phyloP scores from a whole-genome alignment of 2,888 invertebrate genomes.

The Pegoplata infirma region DNA sequence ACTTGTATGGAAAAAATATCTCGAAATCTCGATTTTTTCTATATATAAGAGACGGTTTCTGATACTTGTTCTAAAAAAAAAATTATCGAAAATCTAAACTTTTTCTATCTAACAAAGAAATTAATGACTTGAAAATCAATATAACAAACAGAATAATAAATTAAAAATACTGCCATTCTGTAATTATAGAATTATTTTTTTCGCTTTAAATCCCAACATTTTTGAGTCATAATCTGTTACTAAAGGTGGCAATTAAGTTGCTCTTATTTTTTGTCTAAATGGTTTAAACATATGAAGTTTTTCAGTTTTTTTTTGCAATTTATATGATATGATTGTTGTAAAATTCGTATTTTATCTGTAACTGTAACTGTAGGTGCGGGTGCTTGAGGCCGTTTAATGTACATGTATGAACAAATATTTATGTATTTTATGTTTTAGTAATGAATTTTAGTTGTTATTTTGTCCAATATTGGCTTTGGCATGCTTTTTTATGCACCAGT shows the following conservation, averaged over 20 bases:
- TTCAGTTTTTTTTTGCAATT: too few relatives aligned
- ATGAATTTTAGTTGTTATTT: not conserved
- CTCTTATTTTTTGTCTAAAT: constrained; percentile 48
- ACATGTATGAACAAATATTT: not conserved
- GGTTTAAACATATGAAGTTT: not conserved
- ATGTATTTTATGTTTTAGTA: not conserved
- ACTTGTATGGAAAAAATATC: too few relatives aligned
- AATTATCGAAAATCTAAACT: too few relatives aligned
- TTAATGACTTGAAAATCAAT: too few relatives aligned
- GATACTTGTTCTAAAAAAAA: too few relatives aligned
- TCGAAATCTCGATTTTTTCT: too few relatives aligned
- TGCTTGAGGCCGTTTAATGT: constrained; percentile 28
- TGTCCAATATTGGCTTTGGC: not conserved
- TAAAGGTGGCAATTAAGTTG: constrained; percentile 59
- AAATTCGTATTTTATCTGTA: constrained; percentile 46
- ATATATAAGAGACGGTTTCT: too few relatives aligned
- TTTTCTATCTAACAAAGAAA: too few relatives aligned
- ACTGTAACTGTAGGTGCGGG: constrained; percentile 46
- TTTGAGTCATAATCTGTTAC: constrained; percentile 61
- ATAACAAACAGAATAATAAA: too few relatives aligned
- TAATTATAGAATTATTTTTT: too few relatives aligned
- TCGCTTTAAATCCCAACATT: too few relatives aligned
- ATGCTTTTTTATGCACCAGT: not conserved
- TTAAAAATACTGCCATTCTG: too few relatives aligned
- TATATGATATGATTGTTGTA: constrained; percentile 34